Evolutionary conservation across 92 coral and sea anemone species (phyloP), one percentile per base, ranked within the genome.

Genomic region (Epizoanthus rinbou): DNA sequence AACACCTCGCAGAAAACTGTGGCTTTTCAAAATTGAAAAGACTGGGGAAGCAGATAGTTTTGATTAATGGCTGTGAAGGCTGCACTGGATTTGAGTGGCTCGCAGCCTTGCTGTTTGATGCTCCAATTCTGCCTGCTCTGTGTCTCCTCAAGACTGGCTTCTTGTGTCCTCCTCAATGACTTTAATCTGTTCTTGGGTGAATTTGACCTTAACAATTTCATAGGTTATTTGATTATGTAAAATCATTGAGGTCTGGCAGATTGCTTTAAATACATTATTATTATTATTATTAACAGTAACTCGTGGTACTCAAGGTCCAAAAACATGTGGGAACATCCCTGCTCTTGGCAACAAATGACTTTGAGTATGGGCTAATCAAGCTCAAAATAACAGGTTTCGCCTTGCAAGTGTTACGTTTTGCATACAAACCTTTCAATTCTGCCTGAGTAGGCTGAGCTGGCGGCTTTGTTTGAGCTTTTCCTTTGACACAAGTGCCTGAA

Each of bases 361-460:
- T 84, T 24, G 95, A 71, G 83, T 75, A 91, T 21, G 95, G 92
- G 28, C 81, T 67, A 35, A 85, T 73, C 82, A 91, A 85, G 73
- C 86, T 81, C 19, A 91, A 62, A 67, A 83, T 54, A 56, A 83
- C 89, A 67, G 88, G 82, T 83, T 88, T 91, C 16, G 57, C 85
- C 60, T 85, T 85, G 80, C 94, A 79, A 41, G 72, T 68, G 82
- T 88, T 90, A 56, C 84, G 76, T 75, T 88, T 37, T 15, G 75
- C 37, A 41, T 85, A 79, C 71, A 88, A 88, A 22, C 33, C 70
- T 59, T 31, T 66, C 60, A 85, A 62, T 57, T 88, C 80, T 18
- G 83, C 24, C 45, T 71, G 25, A 67, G 37, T 28, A 53, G 74
- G 76, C 63, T 22, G 43, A 45, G 68, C 24, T 43, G 45, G 45